phyloP scores from a whole-genome alignment of 2,888 invertebrate genomes.

The Caenorhabditis sp. region DNA sequence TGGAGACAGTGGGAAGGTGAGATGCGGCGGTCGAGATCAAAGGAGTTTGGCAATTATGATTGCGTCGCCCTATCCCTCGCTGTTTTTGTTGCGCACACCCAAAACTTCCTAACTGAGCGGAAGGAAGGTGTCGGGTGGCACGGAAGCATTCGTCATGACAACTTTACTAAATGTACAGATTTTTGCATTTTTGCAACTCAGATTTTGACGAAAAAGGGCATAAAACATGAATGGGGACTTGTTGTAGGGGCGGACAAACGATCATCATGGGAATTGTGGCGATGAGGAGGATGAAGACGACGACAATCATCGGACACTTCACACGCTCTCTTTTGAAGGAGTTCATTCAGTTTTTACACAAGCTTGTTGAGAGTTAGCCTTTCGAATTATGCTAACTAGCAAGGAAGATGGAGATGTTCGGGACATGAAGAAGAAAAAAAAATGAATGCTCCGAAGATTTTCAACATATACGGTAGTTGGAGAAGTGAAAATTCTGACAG shows the following conservation, averaged over 20 bases:
- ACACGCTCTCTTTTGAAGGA: slow-evolving; percentile 54
- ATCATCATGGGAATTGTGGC: slow-evolving; percentile 66
- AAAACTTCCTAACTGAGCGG: background rate
- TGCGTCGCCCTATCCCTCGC: slow-evolving; percentile 37
- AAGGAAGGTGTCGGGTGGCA: slow-evolving; percentile 7
- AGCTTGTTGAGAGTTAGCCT: slow-evolving; percentile 12
- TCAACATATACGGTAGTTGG: background rate
- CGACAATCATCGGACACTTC: slow-evolving; percentile 62
- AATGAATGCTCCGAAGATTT: background rate
- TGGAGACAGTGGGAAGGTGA: slow-evolving; percentile 20
- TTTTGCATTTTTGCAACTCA: slow-evolving; percentile 6
- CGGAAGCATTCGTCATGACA: slow-evolving; percentile 5
- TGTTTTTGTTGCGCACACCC: background rate
- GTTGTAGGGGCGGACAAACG: slow-evolving; percentile 52
- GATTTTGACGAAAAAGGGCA: slow-evolving; percentile 51
- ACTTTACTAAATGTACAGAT: slow-evolving; percentile 24
- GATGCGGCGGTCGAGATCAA: slow-evolving; percentile 38
- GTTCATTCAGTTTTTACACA: slow-evolving; percentile 56
- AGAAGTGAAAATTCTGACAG: background rate
- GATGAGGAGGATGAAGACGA: slow-evolving; percentile 48
- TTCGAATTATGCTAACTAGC: slow-evolving; percentile 32
- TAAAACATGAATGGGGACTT: slow-evolving; percentile 39
- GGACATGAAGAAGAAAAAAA: background rate
- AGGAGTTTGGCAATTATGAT: slow-evolving; percentile 45
- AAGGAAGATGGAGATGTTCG: slow-evolving; percentile 2